These are phyloP conservation scores for Cardiocondyla obscurior DNA, from an alignment of 1,140 invertebrate species.

Conservation along the genomic window DNA sequence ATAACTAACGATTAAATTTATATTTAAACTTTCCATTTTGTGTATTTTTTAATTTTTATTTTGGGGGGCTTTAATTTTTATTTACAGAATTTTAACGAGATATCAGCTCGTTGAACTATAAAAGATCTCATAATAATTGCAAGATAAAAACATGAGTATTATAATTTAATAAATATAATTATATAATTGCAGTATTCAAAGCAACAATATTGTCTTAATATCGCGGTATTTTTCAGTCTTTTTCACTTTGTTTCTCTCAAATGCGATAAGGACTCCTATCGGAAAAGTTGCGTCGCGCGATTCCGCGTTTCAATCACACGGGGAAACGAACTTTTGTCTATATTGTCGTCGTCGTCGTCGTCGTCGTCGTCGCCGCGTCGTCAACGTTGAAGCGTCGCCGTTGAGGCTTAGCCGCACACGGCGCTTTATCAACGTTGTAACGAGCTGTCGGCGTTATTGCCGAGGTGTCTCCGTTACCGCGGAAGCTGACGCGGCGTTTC, in stretches of 20 bases:
- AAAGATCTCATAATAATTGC: too few species aligned
- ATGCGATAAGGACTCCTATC: background rate
- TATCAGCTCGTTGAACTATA: too few species aligned
- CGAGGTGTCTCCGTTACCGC: slow-evolving; percentile 78
- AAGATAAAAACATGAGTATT: too few species aligned
- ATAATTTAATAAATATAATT: background rate
- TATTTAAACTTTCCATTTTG: background rate
- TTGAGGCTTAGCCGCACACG: slow-evolving; percentile 63
- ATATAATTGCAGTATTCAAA: background rate
- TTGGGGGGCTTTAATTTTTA: too few species aligned
- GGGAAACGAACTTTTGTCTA: slow-evolving; percentile 31
- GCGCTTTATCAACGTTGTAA: slow-evolving; percentile 82
- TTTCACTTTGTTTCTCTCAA: background rate
- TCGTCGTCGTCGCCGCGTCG: slow-evolving; percentile 20
- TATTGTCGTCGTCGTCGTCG: background rate
- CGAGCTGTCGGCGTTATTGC: slow-evolving; percentile 81
- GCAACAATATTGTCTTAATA: background rate
- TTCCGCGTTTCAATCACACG: slow-evolving; percentile 23
- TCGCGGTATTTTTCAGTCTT: background rate
- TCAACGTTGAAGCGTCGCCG: slow-evolving; percentile 34
- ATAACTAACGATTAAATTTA: slow-evolving; percentile 8
- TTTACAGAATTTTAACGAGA: slow-evolving; percentile 8
- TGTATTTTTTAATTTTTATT: too few species aligned
- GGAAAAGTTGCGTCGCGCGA: slow-evolving; percentile 42
- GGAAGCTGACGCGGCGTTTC: slow-evolving; percentile 80